A percentile compares a stretch with the other conserved stretches of the same genome.
Evolutionary conservation across 2,888 invertebrate species (phyloP).

Genomic region (Mythimna ferrago): DNA sequence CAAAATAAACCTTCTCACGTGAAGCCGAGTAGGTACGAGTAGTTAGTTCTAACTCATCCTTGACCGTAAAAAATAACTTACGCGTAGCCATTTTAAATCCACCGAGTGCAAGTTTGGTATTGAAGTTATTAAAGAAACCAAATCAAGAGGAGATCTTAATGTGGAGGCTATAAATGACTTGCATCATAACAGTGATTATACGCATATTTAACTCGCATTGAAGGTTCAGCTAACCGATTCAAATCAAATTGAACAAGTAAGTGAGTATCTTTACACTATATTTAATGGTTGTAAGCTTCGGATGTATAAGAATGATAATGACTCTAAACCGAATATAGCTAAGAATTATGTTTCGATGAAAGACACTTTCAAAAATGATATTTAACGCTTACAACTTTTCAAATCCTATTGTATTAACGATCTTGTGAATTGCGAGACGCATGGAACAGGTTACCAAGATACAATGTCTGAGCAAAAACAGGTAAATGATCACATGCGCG

Average conservation of each 20-base stretch:
- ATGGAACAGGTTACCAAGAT: slow-evolving; percentile 43
- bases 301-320: neutral
- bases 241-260: slow-evolving; percentile 23
- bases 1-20: slow-evolving; percentile 75
- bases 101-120: slow-evolving; percentile 38
- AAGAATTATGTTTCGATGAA: slow-evolving; percentile 10
- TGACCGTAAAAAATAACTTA: slow-evolving; percentile 79
- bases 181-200: slow-evolving; percentile 65
- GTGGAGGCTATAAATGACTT: slow-evolving; percentile 67
- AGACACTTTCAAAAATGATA: slow-evolving; percentile 26
- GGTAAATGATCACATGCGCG: slow-evolving; percentile 64
- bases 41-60: slow-evolving; percentile 73
- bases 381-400: slow-evolving; percentile 28
- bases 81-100: slow-evolving; percentile 58
- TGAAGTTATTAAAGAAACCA: slow-evolving; percentile 43
- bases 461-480: slow-evolving; percentile 66
- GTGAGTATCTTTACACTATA: slow-evolving; percentile 1
- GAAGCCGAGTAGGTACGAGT: slow-evolving; percentile 58
- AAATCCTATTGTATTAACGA: slow-evolving; percentile 33
- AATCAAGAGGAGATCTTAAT: slow-evolving; percentile 50
- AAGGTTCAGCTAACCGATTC: slow-evolving; percentile 24
- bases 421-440: slow-evolving; percentile 47
- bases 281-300: neutral
- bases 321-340: slow-evolving; percentile 1
- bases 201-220: slow-evolving; percentile 54